phyloP scores from a whole-genome alignment of 2,113 vertebrate genomes.

The Rhagologus leucostigma region DNA sequence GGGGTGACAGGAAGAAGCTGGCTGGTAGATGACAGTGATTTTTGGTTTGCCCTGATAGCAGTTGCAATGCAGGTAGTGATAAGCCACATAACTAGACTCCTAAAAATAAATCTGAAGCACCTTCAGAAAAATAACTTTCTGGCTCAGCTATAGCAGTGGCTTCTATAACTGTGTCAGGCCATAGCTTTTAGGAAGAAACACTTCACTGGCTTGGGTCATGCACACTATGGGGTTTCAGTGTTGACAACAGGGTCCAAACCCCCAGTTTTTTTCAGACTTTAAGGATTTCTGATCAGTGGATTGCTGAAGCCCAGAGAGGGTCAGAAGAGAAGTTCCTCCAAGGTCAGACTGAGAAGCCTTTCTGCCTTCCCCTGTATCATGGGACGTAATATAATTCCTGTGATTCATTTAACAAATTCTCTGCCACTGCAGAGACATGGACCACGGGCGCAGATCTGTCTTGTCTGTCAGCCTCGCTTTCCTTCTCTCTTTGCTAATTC shows the following conservation, averaged over 20 bases:
- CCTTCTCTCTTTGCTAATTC: background rate
- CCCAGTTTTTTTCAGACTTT: background rate
- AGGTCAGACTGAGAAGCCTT: conserved; percentile 46
- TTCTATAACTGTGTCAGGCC: background rate
- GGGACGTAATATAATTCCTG: conserved; percentile 59
- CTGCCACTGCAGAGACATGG: background rate
- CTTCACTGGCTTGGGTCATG: background rate
- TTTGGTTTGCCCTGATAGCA: background rate
- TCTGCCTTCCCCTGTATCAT: conserved; percentile 41
- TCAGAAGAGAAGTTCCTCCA: background rate
- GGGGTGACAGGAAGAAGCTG: background rate
- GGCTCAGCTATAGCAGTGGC: background rate
- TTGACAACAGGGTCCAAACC: background rate
- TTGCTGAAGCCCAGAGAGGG: background rate
- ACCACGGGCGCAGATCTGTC: background rate
- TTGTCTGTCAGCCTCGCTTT: background rate
- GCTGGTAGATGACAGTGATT: background rate
- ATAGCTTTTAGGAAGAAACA: background rate
- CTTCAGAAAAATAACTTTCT: background rate
- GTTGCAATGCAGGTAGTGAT: background rate
- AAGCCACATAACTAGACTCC: background rate
- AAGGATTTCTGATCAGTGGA: background rate
- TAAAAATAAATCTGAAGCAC: background rate
- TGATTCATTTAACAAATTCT: conserved; percentile 52
- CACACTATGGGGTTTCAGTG: background rate